phyloP scores from a whole-genome alignment of 2,113 vertebrate species.

The Ochotona curzoniae region DNA sequence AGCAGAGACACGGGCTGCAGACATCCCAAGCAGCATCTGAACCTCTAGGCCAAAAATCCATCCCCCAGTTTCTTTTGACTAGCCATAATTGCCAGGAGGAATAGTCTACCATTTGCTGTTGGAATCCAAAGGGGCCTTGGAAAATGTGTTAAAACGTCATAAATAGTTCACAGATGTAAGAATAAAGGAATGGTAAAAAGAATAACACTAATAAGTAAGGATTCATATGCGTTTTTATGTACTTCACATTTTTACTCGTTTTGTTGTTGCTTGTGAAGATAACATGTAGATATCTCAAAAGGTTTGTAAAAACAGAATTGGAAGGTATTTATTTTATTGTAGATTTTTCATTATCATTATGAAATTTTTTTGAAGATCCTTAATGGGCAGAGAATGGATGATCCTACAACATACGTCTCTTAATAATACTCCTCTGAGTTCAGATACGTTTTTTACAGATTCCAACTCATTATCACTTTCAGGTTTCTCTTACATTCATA shows the following conservation, averaged over 20 bases:
- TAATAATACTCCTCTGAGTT: neutral
- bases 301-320: slow-evolving; percentile 6
- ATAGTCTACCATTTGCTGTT: neutral
- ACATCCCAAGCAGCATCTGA: too few relatives aligned
- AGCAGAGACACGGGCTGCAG: too few relatives aligned
- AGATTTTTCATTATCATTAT: too few relatives aligned
- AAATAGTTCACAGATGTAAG: neutral
- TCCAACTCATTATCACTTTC: neutral
- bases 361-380: too few relatives aligned
- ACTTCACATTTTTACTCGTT: too few relatives aligned
- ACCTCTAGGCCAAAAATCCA: too few relatives aligned
- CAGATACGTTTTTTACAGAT: neutral
- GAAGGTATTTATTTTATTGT: neutral
- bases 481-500: neutral
- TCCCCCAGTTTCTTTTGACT: too few relatives aligned
- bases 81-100: neutral
- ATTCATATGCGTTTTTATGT: too few relatives aligned
- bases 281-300: neutral
- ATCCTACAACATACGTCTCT: neutral
- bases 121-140: neutral
- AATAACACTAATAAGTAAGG: too few relatives aligned
- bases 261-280: neutral
- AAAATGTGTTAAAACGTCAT: neutral
- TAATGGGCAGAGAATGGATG: neutral
- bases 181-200: neutral